Conservation (phyloP, 2,888 invertebrate species). For the Antitype chi region DNA sequence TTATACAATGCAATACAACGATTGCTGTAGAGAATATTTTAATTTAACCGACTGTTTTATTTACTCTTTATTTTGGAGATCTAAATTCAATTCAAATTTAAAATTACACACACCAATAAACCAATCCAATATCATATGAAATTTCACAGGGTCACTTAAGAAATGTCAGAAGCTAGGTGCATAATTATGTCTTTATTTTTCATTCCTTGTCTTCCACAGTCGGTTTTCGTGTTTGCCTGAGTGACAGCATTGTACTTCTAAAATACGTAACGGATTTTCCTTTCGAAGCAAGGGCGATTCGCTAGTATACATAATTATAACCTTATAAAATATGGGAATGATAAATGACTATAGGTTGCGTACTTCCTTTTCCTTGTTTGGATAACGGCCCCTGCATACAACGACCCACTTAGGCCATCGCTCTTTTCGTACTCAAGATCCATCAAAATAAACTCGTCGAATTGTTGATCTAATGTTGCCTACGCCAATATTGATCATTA, state of each 20-base stretch:
- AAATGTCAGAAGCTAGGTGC: background rate
- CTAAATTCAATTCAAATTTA: background rate
- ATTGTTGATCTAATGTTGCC: slow-evolving; percentile 33
- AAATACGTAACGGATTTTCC: background rate
- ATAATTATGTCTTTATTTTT: background rate
- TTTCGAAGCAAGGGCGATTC: background rate
- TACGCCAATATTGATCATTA: slow-evolving; percentile 42
- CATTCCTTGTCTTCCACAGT: background rate
- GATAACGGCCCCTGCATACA: slow-evolving; percentile 44
- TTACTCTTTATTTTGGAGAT: background rate
- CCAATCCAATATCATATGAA: no score
- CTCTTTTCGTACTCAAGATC: slow-evolving; percentile 42
- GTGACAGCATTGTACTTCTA: background rate
- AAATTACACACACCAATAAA: background rate
- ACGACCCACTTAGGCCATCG: slow-evolving; percentile 44
- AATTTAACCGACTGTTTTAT: background rate
- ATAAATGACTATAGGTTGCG: slow-evolving; percentile 13
- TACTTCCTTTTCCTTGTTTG: slow-evolving; percentile 27
- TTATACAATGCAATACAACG: no score
- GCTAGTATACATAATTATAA: background rate
- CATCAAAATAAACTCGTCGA: slow-evolving; percentile 41
- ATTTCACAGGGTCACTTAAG: background rate
- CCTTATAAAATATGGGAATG: slow-evolving; percentile 3
- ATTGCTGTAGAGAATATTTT: no score
- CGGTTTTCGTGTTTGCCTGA: background rate